Base-by-base conservation (phyloP, 2,888 invertebrate genomes). In the Sussaba pulchella region DNA sequence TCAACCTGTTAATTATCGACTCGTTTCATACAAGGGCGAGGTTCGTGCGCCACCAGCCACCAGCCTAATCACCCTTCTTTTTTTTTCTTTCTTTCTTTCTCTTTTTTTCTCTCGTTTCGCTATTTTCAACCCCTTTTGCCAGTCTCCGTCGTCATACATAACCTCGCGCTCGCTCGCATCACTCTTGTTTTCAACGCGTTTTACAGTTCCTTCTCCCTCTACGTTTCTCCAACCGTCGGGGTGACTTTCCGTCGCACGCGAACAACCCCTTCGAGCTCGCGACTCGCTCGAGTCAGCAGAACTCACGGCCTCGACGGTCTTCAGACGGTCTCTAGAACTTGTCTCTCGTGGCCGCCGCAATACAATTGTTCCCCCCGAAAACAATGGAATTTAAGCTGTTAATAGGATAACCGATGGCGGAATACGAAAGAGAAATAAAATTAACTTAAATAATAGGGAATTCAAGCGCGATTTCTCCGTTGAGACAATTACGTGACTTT, bases 1-100 rank as follows among this genome's bases (percentile, higher is more conserved):
- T 83, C 80, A 81, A 81, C 81, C 83, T 91, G 91, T 91, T 92
- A 91, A 91, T 91, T 91, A 92, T 91, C 89, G 91, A 90, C 89
- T 90, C 86, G 87, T 85, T 86, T 87, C 85, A 66, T 79, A 82
- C 78, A 66, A 78, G 84, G 84, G 78, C 78, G 82, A 83, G 81
- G 79, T 74, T 71, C 63, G 70, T 83, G 77, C 82, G 77, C 73
- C 83, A 83, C 81, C 71, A 77, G 47, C 47, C n/a, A 67, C 78
- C 75, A 86, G 87, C 87, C 89, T 90, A 90, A 91, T 91, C 89
- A 89, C 88, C 88, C 89, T 88, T 87, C 85, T 87, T 89, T 82
- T 89, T 88, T 85, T 83, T 83, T 80, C 81, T 84, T 76, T 59
- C 77, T 71, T 86, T 87, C 89, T 82, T 89, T 88, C 86, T 83